Conservation (phyloP, 2,113 vertebrate genomes). For the Miniopterus natalensis region DNA sequence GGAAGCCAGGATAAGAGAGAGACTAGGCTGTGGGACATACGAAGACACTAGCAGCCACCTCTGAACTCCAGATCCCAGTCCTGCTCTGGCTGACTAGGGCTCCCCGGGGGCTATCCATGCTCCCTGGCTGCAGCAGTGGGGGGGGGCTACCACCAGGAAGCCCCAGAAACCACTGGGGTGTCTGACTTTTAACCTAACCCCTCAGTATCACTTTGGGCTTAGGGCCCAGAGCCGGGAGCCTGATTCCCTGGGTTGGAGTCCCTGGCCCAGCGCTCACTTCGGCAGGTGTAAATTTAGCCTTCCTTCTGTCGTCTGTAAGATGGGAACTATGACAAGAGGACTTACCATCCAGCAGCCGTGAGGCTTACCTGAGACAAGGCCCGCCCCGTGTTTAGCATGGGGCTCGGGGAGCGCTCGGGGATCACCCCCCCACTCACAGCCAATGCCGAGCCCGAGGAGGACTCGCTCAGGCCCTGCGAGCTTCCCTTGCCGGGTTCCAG, state of each 20-base stretch:
- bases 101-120: too few species aligned
- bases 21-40: not conserved
- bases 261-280: not conserved
- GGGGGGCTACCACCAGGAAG: not conserved
- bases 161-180: not conserved
- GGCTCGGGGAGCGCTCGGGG: accelerated
- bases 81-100: not conserved
- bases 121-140: not conserved
- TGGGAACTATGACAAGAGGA: not conserved
- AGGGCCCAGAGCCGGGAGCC: not conserved
- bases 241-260: not conserved
- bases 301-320: not conserved
- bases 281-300: not conserved
- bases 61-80: too few species aligned
- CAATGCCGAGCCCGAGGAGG: not conserved
- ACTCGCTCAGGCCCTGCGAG: not conserved
- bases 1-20: not conserved
- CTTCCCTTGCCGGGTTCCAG: not conserved
- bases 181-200: not conserved
- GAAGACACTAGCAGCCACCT: not conserved
- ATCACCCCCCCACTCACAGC: not conserved
- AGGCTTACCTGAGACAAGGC: not conserved
- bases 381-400: not conserved
- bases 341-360: accelerated
- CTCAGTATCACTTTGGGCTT: not conserved